These are phyloP conservation scores for Agriopis leucophaearia DNA, from an alignment of 2,888 invertebrate genomes.

Conservation along the genomic window DNA sequence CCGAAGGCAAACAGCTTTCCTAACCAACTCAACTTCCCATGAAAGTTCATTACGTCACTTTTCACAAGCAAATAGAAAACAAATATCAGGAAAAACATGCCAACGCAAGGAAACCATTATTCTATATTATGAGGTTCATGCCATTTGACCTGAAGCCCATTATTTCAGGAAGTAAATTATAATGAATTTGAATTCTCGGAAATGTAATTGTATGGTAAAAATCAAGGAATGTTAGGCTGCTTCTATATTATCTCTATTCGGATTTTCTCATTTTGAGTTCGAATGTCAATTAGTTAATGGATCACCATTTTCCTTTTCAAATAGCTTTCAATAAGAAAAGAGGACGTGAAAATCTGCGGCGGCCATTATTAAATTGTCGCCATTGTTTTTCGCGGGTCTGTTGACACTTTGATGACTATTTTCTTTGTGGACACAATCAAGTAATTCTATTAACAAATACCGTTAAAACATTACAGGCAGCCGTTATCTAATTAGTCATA, in stretches of 20 bases:
- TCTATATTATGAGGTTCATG: slow-evolving; percentile 38
- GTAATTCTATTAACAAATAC: slow-evolving; percentile 16
- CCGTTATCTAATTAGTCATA: background rate
- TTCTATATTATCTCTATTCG: slow-evolving; percentile 40
- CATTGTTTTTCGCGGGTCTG: slow-evolving; percentile 37
- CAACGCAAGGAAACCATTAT: slow-evolving; percentile 41
- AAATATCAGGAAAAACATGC: slow-evolving; percentile 39
- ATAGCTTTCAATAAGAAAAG: slow-evolving; percentile 40
- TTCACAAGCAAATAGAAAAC: slow-evolving; percentile 37
- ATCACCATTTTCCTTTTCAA: slow-evolving; percentile 49
- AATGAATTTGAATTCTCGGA: slow-evolving; percentile 35
- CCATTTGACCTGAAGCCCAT: slow-evolving; percentile 40
- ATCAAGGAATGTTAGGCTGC: slow-evolving; percentile 21
- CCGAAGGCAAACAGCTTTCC: slow-evolving; percentile 27
- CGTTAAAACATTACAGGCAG: background rate
- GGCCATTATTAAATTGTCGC: slow-evolving; percentile 39
- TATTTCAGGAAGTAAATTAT: slow-evolving; percentile 41
- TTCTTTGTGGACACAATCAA: slow-evolving; percentile 23
- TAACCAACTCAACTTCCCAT: slow-evolving; percentile 33
- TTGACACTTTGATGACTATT: slow-evolving; percentile 33
- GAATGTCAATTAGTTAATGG: slow-evolving; percentile 57
- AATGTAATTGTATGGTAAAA: slow-evolving; percentile 38
- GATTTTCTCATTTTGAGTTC: slow-evolving; percentile 47
- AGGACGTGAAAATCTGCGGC: slow-evolving; percentile 34
- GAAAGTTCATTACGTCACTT: slow-evolving; percentile 39